A percentile compares a stretch with the other conserved stretches of the same genome.
Conservation (phyloP, 2,888 invertebrate genomes). For the Chydorus sphaericus region DNA sequence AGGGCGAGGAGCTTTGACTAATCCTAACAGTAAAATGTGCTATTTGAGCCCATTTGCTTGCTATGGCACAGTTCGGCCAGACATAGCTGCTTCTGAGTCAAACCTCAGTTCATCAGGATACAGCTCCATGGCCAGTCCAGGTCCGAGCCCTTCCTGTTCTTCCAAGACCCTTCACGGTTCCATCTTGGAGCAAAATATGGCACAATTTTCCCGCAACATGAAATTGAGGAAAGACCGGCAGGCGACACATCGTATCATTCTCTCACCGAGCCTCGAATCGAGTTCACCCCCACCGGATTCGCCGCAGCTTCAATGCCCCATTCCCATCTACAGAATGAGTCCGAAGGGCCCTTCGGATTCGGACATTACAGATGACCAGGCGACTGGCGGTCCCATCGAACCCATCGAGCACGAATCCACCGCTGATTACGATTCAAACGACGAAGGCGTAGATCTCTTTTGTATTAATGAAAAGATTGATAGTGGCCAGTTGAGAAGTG, state of each 20-base stretch:
- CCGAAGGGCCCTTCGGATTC: slow-evolving; percentile 36
- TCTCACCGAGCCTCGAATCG: slow-evolving; percentile 17
- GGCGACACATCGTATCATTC: background rate
- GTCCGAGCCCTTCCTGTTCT: slow-evolving; percentile 64
- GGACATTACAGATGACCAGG: slow-evolving; percentile 49
- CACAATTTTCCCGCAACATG: slow-evolving; percentile 22
- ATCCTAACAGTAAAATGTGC: slow-evolving; percentile 36
- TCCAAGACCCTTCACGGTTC: slow-evolving; percentile 56
- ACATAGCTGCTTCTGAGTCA: slow-evolving; percentile 64
- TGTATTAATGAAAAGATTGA: slow-evolving; percentile 51
- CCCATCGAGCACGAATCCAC: slow-evolving; percentile 27
- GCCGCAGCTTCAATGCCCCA: too few species aligned
- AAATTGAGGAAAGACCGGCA: background rate
- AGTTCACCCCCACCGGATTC: slow-evolving; percentile 7
- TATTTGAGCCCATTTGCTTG: slow-evolving; percentile 58
- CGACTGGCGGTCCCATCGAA: slow-evolving; percentile 37
- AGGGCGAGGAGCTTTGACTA: background rate
- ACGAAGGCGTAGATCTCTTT: slow-evolving; percentile 63
- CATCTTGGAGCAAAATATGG: slow-evolving; percentile 46
- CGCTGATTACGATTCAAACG: slow-evolving; percentile 32
- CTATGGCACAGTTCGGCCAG: slow-evolving; percentile 29
- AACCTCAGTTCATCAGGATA: slow-evolving; percentile 72
- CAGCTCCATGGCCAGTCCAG: slow-evolving; percentile 71
- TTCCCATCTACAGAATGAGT: too few species aligned
- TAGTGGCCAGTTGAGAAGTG: slow-evolving; percentile 48